Evolutionary conservation across 2,797 vertebrate species (phyloP).

Genomic region (Neosilurus hyrtlii): DNA sequence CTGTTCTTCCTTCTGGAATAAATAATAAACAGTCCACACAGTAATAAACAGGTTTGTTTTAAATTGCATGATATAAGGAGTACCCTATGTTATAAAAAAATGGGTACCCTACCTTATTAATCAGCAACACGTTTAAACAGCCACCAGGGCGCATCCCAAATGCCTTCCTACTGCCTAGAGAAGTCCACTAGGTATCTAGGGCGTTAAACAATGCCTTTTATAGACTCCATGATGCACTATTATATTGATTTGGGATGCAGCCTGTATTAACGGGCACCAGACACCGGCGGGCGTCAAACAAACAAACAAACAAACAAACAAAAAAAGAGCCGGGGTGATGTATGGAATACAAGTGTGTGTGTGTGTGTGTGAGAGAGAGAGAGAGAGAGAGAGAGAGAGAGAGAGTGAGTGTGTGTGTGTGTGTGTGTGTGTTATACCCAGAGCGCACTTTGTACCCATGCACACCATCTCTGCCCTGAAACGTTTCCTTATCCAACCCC

Average conservation of each 20-base stretch:
- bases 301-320: too few relatives aligned
- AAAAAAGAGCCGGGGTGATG: too few relatives aligned
- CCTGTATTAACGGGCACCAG: not conserved
- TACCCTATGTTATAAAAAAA: not conserved
- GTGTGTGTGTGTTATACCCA: not conserved
- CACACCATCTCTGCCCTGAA: not conserved
- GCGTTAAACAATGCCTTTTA: not conserved
- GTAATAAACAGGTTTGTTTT: not conserved
- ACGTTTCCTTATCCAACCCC: not conserved
- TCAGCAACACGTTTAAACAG: not conserved
- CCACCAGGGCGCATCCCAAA: conserved; percentile 2
- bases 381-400: too few relatives aligned
- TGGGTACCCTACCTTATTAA: too few relatives aligned
- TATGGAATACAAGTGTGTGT: not conserved
- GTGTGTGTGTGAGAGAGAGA: not conserved
- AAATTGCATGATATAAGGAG: not conserved
- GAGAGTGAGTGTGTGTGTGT: not conserved
- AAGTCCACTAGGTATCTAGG: not conserved
- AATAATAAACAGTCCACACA: not conserved
- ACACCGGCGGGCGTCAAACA: conserved; percentile 16
- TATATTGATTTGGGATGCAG: not conserved
- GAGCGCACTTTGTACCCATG: not conserved
- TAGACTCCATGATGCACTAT: not conserved
- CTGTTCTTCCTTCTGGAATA: not conserved
- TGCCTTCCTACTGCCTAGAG: not conserved